Evolutionary conservation across 2,888 invertebrate genomes (phyloP), one percentile per base, ranked within the genome.

Genomic region (Sminthurinus aureus): DNA sequence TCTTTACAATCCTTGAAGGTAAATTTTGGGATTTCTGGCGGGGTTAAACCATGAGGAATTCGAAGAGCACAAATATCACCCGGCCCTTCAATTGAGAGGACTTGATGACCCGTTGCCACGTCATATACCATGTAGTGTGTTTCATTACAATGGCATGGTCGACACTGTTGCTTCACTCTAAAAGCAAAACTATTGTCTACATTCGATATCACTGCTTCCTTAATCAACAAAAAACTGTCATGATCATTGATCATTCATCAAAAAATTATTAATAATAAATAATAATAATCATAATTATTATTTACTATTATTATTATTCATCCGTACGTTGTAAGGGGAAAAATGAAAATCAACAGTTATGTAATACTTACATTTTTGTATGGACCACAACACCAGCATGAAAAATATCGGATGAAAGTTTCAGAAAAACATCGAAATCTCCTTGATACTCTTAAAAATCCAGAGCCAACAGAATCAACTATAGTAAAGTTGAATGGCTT

Each of bases 321-420:
- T n/a, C n/a, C n/a, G n/a, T n/a, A n/a, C n/a, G n/a, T n/a, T n/a
- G 9, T 58, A 58, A 20, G n/a, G 11, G 69, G n/a, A 3, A 22
- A 69, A 38, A 38, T 38, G 38, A 38, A 6, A 38, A 38, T 38
- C 38, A 38, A 1, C 6, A 38, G 38, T 38, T 18, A 64, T 18
- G 1, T n/a, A 15, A 64, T 15, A 58, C 58, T 0, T 22, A 69
- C 69, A 69, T 69, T 69, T 69, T 69, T 69, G 20, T 69, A 69
- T 22, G 69, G 69, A 9, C 69, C 69, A 20, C 69, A 69, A 69
- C 69, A 69, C 69, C 69, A 69, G 9, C n/a, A 69, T n/a, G 69
- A 20, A 20, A 69, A 69, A 69, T 69, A 22, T 3, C 69, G 69
- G n/a, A 22, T 20, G 22, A 69, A 69, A 3, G 11, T 12, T 15